These are phyloP conservation scores for Nysson spinosus DNA, from an alignment of 2,888 invertebrate genomes.

Conservation along the genomic window DNA sequence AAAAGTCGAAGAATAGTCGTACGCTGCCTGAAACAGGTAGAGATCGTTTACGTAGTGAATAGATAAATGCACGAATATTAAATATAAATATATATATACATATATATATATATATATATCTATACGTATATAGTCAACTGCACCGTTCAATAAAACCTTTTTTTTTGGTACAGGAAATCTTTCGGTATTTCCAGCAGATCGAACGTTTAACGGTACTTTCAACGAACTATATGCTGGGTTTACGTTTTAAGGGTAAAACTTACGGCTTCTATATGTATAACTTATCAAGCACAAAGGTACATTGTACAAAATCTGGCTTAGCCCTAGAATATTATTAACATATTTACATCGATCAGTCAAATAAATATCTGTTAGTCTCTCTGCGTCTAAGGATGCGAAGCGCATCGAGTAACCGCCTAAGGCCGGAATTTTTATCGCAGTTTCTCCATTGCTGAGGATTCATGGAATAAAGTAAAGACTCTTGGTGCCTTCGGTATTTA, in stretches of 20 bases:
- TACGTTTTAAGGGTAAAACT: constrained; percentile 36
- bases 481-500: constrained; percentile 9
- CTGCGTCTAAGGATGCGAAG: constrained; percentile 29
- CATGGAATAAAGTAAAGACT: constrained; percentile 21
- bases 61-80: too few relatives aligned
- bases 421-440: background rate
- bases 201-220: constrained; percentile 22
- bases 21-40: too few relatives aligned
- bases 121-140: constrained; percentile 12
- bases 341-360: constrained; percentile 72
- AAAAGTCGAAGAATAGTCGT: too few relatives aligned
- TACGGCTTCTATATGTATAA: constrained; percentile 44
- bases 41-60: too few relatives aligned
- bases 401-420: too few relatives aligned
- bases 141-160: constrained; percentile 57
- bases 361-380: constrained; percentile 64
- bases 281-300: constrained; percentile 58
- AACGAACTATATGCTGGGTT: constrained; percentile 44
- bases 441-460: background rate
- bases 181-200: background rate
- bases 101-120: constrained; percentile 5
- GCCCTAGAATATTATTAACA: constrained; percentile 60
- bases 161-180: constrained; percentile 25
- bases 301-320: constrained; percentile 60
- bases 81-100: background rate